Conservation (phyloP, 2,888 invertebrate genomes). For the Nymphalis urticae region DNA sequence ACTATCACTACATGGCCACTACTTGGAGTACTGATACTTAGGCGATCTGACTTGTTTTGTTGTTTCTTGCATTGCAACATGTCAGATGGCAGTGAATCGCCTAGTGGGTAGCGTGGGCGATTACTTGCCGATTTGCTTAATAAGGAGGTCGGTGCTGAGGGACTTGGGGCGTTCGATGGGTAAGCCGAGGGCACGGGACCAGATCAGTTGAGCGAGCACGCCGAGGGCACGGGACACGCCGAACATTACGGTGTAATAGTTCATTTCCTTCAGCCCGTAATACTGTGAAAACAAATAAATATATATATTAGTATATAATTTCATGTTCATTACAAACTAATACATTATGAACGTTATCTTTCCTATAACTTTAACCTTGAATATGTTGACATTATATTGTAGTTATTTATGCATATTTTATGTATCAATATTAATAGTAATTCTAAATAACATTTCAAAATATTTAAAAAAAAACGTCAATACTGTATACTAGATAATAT, state of each 20-base stretch:
- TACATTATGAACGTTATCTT: not conserved
- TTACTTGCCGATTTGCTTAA: constrained; percentile 72
- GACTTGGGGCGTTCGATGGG: constrained; percentile 95
- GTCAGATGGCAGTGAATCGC: constrained; percentile 14
- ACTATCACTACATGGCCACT: constrained; percentile 6
- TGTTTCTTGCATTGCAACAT: not conserved
- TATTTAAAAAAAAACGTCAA: no score
- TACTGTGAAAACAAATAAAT: constrained; percentile 79
- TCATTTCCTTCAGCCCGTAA: constrained; percentile 95
- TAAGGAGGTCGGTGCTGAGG: constrained; percentile 85
- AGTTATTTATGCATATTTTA: not conserved
- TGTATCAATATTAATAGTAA: no score
- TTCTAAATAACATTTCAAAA: no score
- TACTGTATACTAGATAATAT: no score
- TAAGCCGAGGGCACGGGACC: constrained; percentile 92
- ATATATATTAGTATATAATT: not conserved
- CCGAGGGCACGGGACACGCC: constrained; percentile 95
- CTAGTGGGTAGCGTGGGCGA: constrained; percentile 25
- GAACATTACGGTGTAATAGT: constrained; percentile 96
- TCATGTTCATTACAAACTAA: no score
- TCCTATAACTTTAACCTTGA: constrained; percentile 2
- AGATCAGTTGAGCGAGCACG: constrained; percentile 90
- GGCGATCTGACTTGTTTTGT: not conserved
- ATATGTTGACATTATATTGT: not conserved
- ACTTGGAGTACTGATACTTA: not conserved